phyloP scores from a whole-genome alignment of 2,888 invertebrate genomes.

The Drosophila koepferae region DNA sequence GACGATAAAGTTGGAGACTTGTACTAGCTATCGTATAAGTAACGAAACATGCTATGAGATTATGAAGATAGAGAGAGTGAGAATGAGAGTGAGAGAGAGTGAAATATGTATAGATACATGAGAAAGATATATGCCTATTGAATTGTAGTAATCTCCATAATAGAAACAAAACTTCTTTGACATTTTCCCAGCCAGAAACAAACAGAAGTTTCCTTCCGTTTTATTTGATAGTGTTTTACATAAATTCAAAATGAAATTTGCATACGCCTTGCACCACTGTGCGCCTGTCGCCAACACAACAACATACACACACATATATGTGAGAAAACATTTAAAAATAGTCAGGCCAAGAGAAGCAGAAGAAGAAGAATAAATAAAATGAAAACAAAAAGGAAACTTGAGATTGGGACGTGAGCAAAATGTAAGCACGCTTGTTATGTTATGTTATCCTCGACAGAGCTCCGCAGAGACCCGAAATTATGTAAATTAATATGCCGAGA shows the following conservation, averaged over 20 bases:
- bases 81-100: neutral
- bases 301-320: slow-evolving; percentile 10
- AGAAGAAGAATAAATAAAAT: neutral
- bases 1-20: no score
- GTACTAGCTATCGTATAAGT: no score
- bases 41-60: no score
- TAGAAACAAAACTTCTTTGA: neutral
- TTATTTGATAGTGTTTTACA: neutral
- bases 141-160: neutral
- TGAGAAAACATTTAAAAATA: slow-evolving; percentile 51
- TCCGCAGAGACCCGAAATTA: slow-evolving; percentile 63
- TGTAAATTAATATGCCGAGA: slow-evolving; percentile 53
- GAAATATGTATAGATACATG: neutral
- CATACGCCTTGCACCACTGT: slow-evolving; percentile 26
- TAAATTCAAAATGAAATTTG: neutral
- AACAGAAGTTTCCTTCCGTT: slow-evolving; percentile 4
- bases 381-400: slow-evolving; percentile 56
- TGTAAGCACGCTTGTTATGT: slow-evolving; percentile 44
- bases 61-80: no score
- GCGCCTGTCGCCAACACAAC: slow-evolving; percentile 14
- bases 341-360: slow-evolving; percentile 21
- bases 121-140: neutral
- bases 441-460: slow-evolving; percentile 39
- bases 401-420: slow-evolving; percentile 71
- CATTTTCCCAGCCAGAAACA: neutral